Conservation (phyloP, 2,113 vertebrate species). For the Anhinga rufa region DNA sequence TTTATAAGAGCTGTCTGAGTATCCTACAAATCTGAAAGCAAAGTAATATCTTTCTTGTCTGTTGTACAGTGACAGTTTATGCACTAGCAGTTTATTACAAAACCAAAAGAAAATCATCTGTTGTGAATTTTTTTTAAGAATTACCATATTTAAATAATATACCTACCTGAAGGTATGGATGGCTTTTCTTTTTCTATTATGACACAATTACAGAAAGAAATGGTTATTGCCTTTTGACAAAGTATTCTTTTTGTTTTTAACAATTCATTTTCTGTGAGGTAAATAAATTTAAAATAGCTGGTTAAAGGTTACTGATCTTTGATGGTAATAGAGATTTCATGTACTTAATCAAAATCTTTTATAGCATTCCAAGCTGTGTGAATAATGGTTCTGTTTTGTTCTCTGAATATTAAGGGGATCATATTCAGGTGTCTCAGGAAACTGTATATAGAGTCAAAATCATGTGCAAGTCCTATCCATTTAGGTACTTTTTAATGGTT, state of each 20-base stretch:
- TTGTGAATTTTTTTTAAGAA: not conserved
- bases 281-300: not conserved
- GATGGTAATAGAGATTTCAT: not conserved
- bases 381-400: not conserved
- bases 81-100: not conserved
- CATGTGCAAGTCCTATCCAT: not conserved
- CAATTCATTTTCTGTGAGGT: not conserved
- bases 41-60: not conserved
- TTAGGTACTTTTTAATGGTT: not conserved
- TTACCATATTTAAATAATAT: not conserved
- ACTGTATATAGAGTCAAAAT: not conserved
- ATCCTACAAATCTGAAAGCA: not conserved
- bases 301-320: not conserved
- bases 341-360: not conserved
- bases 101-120: not conserved
- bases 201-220: not conserved
- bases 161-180: not conserved
- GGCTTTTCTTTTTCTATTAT: not conserved
- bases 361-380: not conserved
- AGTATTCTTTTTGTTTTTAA: not conserved
- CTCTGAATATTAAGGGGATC: not conserved
- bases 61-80: not conserved
- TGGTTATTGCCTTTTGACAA: not conserved
- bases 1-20: not conserved
- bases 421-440: not conserved